These are phyloP conservation scores for Silvanus unidentatus DNA, from an alignment of 2,888 invertebrate species.

Conservation along the genomic window DNA sequence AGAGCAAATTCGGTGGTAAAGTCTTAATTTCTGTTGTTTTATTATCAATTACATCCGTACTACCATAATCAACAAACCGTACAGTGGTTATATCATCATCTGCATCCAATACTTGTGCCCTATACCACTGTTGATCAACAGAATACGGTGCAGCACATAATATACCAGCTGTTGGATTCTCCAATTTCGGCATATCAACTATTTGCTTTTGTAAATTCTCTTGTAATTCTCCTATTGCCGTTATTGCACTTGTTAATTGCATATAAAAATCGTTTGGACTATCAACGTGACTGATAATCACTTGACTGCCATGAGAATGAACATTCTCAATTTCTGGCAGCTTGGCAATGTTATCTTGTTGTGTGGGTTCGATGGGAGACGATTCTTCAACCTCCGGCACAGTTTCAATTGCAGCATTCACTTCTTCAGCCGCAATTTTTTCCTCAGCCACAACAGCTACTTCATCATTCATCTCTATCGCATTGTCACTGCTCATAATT, in stretches of 20 bases:
- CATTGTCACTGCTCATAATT: background rate
- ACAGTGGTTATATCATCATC: slow-evolving; percentile 70
- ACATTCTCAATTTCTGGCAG: background rate
- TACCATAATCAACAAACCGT: slow-evolving; percentile 73
- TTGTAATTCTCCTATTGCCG: slow-evolving; percentile 56
- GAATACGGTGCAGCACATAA: slow-evolving; percentile 74
- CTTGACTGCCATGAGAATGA: slow-evolving; percentile 25
- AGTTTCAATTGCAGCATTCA: background rate
- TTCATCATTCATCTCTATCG: background rate
- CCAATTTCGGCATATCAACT: slow-evolving; percentile 48
- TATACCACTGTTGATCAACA: slow-evolving; percentile 84
- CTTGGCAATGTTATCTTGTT: too few species aligned
- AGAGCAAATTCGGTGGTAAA: slow-evolving; percentile 55
- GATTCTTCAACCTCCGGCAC: background rate
- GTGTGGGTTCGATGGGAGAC: too few species aligned
- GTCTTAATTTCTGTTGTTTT: slow-evolving; percentile 55
- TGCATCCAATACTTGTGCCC: slow-evolving; percentile 80
- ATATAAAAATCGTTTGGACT: slow-evolving; percentile 72
- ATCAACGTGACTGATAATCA: slow-evolving; percentile 67
- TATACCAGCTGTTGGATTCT: slow-evolving; percentile 55
- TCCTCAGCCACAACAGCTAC: background rate
- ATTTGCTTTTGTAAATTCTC: slow-evolving; percentile 58
- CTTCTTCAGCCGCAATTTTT: background rate
- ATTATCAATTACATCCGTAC: slow-evolving; percentile 67
- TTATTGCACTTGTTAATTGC: slow-evolving; percentile 55